Conservation (phyloP, 2,888 invertebrate species). For the Rhogogaster chlorosoma region DNA sequence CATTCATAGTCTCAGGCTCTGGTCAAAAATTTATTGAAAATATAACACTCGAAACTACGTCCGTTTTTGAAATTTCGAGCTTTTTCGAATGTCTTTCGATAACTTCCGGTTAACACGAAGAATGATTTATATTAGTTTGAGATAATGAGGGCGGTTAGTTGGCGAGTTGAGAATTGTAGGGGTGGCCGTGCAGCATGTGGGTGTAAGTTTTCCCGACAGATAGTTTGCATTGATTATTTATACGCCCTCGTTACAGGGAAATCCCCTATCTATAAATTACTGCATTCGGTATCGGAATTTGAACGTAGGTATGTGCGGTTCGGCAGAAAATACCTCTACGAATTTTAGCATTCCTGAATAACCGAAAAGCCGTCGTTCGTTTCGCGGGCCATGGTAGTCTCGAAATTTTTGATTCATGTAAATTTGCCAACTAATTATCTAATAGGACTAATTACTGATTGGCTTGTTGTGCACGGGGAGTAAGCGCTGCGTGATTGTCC, state of each 20-base stretch:
- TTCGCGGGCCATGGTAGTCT: background rate
- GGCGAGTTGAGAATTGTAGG: background rate
- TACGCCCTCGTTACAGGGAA: background rate
- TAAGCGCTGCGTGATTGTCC: background rate
- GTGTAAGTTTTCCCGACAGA: background rate
- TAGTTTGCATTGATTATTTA: background rate
- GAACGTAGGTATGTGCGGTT: background rate
- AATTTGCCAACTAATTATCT: background rate
- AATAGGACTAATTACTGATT: background rate
- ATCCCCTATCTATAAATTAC: conserved; percentile 24
- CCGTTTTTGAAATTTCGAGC: background rate
- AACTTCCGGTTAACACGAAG: background rate
- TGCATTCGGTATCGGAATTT: conserved; percentile 10
- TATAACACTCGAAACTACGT: no score
- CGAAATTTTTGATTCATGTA: background rate
- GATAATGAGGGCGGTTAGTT: conserved; percentile 16
- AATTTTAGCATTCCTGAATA: background rate
- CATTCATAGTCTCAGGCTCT: background rate
- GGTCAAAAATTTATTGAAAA: no score
- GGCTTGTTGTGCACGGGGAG: background rate
- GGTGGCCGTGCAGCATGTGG: background rate
- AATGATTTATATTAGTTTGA: background rate
- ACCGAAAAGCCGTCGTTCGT: background rate
- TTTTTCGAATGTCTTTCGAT: background rate
- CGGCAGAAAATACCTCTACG: background rate